Conservation (phyloP, 1,140 invertebrate species). For the Acromyrmex charruanus region DNA sequence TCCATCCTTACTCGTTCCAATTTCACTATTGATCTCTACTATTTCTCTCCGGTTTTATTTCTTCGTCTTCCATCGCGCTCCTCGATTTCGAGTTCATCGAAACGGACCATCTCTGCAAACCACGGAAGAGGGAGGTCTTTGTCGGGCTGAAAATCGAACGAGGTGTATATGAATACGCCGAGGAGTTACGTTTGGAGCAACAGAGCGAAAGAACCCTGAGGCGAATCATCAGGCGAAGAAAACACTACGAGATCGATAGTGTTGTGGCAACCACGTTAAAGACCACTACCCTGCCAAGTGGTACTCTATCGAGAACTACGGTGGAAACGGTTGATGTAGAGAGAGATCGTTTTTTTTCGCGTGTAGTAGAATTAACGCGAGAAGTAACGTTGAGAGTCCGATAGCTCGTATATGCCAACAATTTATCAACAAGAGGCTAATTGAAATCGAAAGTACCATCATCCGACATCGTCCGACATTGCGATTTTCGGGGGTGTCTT, state of each 20-base stretch:
- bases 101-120: background rate
- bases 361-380: slow-evolving; percentile 5
- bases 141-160: slow-evolving; percentile 45
- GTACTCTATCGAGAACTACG: background rate
- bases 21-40: background rate
- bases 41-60: too few relatives aligned
- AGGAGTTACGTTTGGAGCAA: slow-evolving; percentile 22
- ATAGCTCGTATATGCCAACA: background rate
- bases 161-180: slow-evolving; percentile 31
- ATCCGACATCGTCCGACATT: background rate
- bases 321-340: background rate
- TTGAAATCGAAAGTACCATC: background rate
- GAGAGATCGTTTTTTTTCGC: background rate
- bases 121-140: background rate
- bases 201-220: slow-evolving; percentile 18
- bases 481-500: background rate
- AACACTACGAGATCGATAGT: slow-evolving; percentile 77
- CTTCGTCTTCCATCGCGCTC: background rate
- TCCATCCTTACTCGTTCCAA: background rate
- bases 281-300: slow-evolving; percentile 55
- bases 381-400: background rate
- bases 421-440: background rate
- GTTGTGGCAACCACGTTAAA: slow-evolving; percentile 79
- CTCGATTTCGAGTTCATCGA: slow-evolving; percentile 36
- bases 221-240: slow-evolving; percentile 46